phyloP scores from a whole-genome alignment of 2,888 invertebrate genomes.

The Glyphotaelius pellucidus region DNA sequence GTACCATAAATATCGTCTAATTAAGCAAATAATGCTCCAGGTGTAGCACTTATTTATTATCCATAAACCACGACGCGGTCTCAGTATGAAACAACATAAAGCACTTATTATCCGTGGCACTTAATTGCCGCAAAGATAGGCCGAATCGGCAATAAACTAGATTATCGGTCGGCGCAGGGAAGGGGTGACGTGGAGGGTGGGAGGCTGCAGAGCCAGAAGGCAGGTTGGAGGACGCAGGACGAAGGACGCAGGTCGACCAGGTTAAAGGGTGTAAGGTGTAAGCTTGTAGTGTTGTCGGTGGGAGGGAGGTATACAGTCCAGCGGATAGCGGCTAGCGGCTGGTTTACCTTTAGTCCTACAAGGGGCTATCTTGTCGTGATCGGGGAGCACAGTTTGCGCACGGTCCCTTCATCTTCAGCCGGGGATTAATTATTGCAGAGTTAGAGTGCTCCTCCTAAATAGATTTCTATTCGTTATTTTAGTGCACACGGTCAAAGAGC shows the following conservation, averaged over 20 bases:
- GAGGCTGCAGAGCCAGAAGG: constrained; percentile 17
- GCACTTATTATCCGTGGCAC: constrained; percentile 57
- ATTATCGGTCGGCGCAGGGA: constrained; percentile 58
- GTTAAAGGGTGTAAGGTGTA: constrained; percentile 35
- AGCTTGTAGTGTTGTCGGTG: constrained; percentile 37
- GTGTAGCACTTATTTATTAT: constrained; percentile 65
- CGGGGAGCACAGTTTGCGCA: constrained; percentile 30
- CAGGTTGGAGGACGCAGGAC: background rate
- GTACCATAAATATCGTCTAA: constrained; percentile 65
- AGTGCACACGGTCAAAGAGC: background rate
- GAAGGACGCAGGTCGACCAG: constrained; percentile 8
- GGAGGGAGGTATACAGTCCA: background rate
- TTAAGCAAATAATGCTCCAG: constrained; percentile 66
- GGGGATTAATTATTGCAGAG: background rate
- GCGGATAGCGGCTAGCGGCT: background rate
- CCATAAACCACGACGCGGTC: constrained; percentile 64
- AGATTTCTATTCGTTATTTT: background rate
- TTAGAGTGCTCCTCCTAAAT: background rate
- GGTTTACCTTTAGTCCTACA: constrained; percentile 20
- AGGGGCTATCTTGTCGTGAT: constrained; percentile 36
- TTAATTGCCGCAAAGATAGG: constrained; percentile 66
- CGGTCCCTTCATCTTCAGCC: background rate
- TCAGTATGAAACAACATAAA: constrained; percentile 58
- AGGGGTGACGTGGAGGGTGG: constrained; percentile 19
- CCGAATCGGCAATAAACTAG: constrained; percentile 65